These are phyloP conservation scores for Sphyrna mokarran DNA, from an alignment of 2,113 vertebrate species.

Conservation along the genomic window DNA sequence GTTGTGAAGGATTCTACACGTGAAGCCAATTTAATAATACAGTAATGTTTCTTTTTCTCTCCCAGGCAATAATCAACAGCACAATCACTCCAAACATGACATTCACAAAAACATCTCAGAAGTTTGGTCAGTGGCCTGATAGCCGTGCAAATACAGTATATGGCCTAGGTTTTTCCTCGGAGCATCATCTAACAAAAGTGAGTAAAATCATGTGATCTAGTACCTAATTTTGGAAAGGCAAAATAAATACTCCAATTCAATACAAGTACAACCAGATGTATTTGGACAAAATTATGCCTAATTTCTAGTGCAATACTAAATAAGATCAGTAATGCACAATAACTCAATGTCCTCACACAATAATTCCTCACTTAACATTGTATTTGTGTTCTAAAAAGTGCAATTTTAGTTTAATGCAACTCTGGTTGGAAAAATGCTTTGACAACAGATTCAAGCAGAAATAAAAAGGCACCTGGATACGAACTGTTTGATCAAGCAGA, in stretches of 20 bases:
- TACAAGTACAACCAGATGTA: too few species aligned
- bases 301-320: background rate
- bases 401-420: too few species aligned
- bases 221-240: background rate
- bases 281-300: background rate
- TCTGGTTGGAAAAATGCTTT: too few species aligned
- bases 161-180: conserved; percentile 95
- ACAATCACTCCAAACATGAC: conserved; percentile 99
- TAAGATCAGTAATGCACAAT: background rate
- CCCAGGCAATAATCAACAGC: conserved; percentile 99
- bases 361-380: background rate
- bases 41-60: conserved; percentile 45
- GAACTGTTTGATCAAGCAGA: too few species aligned
- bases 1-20: background rate
- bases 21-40: background rate
- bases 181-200: conserved; percentile 95
- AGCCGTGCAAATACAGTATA: conserved; percentile 97
- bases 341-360: background rate
- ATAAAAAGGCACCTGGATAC: too few species aligned
- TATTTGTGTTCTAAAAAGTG: background rate
- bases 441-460: too few species aligned
- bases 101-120: conserved; percentile 98
- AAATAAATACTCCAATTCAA: background rate
- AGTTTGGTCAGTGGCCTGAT: conserved; percentile 98
- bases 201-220: conserved; percentile 30